Base-by-base conservation (phyloP, 2,888 invertebrate genomes). In the Malachius bipustulatus region DNA sequence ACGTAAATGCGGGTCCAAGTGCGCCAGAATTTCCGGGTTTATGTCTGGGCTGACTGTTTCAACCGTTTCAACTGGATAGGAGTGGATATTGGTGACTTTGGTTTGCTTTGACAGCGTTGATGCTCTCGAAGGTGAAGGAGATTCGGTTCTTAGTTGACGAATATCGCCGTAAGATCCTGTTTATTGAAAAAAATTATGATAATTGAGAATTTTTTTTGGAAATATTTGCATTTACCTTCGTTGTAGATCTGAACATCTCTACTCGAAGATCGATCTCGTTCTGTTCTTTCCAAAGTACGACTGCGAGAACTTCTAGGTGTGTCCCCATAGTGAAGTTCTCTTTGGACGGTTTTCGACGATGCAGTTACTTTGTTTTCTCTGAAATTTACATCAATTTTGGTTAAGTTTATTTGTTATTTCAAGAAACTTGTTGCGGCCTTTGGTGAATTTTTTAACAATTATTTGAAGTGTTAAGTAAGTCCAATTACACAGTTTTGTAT, bases 1-100 rank as follows among this genome's bases (percentile, higher is more conserved):
- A 12, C 60, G 51, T 26, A 64, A 47, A 38, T 54, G 57, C 4
- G 64, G 62, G 42, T 64, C 64, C 12, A 63, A 41, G 33, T 56
- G 60, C 9, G 60, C 57, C 36, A 64, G 43, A 28, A 64, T 58
- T 46, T 62, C 61, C 13, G 63, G 59, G 42, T 62, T 61, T 27
- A 64, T 62, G 29, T 59, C 59, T 1, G 61, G 60, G 4, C 55
- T 51, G 10, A 55, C 51, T 0, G 62, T 60, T 48, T 63, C 61
- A 9, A 59, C 42, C 2, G 60, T 57, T 42, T 57, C 55, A 14
- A 59, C 36, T 0, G 60, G 61, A 38, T 60, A 62, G 14, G 50
- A 42, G 30, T 58, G 59, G 2, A 62, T 52, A 41, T 62, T 62
- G n/a, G 49, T 52, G 4, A 60, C 57, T 46, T 55, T 54, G 30